Conservation (phyloP, 2,797 vertebrate species). For the Scomberomorus guttatus region DNA sequence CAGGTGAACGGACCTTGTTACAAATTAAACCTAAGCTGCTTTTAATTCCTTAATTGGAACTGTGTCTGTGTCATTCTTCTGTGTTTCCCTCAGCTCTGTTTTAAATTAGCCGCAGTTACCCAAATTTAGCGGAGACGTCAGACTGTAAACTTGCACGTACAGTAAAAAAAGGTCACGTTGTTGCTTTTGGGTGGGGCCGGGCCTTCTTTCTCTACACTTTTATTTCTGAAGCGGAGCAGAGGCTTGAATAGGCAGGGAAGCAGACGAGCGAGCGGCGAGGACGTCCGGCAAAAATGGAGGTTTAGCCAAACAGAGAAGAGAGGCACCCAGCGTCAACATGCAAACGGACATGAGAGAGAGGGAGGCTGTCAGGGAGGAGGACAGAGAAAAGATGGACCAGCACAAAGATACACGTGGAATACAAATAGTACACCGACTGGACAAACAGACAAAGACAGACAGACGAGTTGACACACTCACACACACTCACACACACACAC, state of each 20-base stretch:
- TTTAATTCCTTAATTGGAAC: conserved; percentile 63
- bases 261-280: conserved; percentile 32
- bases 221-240: conserved; percentile 1
- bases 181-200: conserved; percentile 21
- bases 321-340: conserved; percentile 29
- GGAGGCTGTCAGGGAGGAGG: conserved; percentile 36
- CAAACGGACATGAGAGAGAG: conserved; percentile 36
- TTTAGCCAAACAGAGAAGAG: conserved; percentile 52
- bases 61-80: conserved; percentile 52
- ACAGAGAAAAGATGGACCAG: conserved; percentile 29
- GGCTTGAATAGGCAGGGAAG: conserved; percentile 24
- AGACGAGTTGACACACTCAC: conserved; percentile 15
- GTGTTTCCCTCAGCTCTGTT: conserved; percentile 43
- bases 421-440: conserved; percentile 62
- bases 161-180: neutral
- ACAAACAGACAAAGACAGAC: conserved; percentile 57
- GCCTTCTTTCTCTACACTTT: conserved; percentile 2
- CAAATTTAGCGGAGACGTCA: conserved; percentile 26
- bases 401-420: conserved; percentile 47
- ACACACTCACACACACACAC: neutral
- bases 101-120: conserved; percentile 45
- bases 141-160: conserved; percentile 7
- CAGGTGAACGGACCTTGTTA: conserved; percentile 44
- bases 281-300: conserved; percentile 64
- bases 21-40: conserved; percentile 61